A percentile compares a stretch with the other conserved stretches of the same genome.
Evolutionary conservation across 1,140 invertebrate species (phyloP).

Genomic region (Rhagoletis zephyria): DNA sequence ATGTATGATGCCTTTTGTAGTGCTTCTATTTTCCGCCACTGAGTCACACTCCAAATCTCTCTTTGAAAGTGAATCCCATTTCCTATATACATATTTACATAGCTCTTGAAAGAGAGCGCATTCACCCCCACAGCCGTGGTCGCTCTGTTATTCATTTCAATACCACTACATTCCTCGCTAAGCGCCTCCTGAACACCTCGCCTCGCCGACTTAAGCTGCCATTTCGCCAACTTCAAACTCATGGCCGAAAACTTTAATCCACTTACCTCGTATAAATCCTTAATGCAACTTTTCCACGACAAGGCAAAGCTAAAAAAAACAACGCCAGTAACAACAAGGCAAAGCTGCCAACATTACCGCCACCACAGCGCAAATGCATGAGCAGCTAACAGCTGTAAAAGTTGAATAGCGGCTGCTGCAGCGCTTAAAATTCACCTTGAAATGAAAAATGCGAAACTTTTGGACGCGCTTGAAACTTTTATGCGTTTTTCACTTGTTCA

Average conservation of each 20-base stretch:
- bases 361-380: neutral
- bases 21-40: too few species aligned
- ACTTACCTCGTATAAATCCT: slow-evolving; percentile 45
- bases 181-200: neutral
- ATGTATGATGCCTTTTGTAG: too few species aligned
- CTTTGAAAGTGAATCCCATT: too few species aligned
- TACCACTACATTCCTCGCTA: neutral
- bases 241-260: slow-evolving; percentile 43
- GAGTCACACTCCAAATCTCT: too few species aligned
- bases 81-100: too few species aligned
- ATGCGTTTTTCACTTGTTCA: neutral
- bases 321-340: too few species aligned
- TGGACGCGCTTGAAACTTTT: slow-evolving; percentile 24
- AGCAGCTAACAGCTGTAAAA: neutral
- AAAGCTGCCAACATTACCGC: neutral
- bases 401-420: neutral
- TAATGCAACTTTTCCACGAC: slow-evolving; percentile 27
- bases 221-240: neutral
- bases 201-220: neutral
- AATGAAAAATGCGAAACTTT: slow-evolving; percentile 30
- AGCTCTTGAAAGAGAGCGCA: too few species aligned
- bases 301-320: neutral
- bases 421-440: slow-evolving; percentile 42
- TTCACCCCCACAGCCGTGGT: too few species aligned
- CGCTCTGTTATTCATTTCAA: neutral